Percentiles rank a stretch among this genome's conserved stretches.
Conservation (phyloP, 2,113 vertebrate genomes). For the Ginglymostoma cirratum region DNA sequence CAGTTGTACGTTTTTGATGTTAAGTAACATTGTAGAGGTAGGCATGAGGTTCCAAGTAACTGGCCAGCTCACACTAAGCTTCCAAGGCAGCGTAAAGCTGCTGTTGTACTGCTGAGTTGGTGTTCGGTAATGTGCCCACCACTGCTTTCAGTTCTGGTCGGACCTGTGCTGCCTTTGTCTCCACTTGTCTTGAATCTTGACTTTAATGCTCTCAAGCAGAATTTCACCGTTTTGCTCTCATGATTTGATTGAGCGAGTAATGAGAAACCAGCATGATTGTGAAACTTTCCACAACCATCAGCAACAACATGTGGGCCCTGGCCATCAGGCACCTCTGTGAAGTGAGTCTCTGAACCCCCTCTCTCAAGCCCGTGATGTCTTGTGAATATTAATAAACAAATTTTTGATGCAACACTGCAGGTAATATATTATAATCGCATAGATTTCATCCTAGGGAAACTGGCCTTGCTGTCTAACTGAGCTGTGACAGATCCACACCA, state of each 20-base stretch:
- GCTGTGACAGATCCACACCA: background rate
- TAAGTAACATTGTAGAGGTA: background rate
- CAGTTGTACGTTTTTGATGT: background rate
- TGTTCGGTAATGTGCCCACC: background rate
- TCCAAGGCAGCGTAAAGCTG: background rate
- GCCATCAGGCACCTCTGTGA: background rate
- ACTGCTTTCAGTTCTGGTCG: background rate
- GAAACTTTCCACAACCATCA: background rate
- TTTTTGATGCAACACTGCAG: background rate
- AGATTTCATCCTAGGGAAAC: background rate
- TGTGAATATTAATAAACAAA: background rate
- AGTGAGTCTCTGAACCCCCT: background rate
- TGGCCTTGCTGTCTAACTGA: background rate
- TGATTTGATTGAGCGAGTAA: background rate
- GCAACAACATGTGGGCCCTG: background rate
- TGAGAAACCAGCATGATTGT: background rate
- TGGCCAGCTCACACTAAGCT: background rate
- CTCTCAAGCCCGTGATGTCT: background rate
- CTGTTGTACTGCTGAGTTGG: background rate
- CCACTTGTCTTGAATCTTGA: background rate
- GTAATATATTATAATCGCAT: background rate
- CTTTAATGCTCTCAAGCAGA: background rate
- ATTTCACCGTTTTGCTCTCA: background rate
- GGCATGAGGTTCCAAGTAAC: too few species aligned
- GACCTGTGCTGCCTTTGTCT: background rate